Evolutionary conservation across 2,113 vertebrate genomes (phyloP), one percentile per base, ranked within the genome.

Genomic region (Entelurus aequoreus): DNA sequence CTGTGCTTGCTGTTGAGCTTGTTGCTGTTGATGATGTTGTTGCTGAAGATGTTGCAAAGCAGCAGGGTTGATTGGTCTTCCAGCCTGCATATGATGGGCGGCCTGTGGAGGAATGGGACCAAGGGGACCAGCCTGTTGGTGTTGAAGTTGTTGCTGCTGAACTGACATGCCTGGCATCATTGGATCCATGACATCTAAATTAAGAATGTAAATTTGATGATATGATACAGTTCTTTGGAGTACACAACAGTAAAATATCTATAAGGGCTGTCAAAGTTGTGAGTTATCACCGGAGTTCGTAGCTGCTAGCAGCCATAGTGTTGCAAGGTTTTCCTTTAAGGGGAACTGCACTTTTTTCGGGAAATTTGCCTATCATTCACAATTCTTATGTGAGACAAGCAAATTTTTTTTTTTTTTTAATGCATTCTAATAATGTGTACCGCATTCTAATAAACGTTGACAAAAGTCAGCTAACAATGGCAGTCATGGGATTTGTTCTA

Each of bases 31-130:
- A n/a, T 93, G 94, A 57, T 94, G 94, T 42, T 89, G 93, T 49
- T 92, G 91, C 59, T 93, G 94, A 12, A 94, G 89, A 79, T 97
- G 95, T 76, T 96, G 94, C 63, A 98, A 91, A 76, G 89, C 90
- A 68, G 91, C 92, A 40, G 95, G 92, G 84, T 93, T 98, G 73
- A 96, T 91, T 48, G 92, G 95, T 81, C 97, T 92, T 71, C 90
- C 94, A 48, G 89, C 87, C 77, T 95, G 96, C 87, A 97, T 91
- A 88, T 94, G 93, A 84, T 97, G 95, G n/a, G 93, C 90, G 21
- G 94, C 91, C 62, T 95, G 95, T 63, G 93, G 88, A 69, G 89
- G 89, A 89, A 98, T 88, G 68, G 92, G 88, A 64, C 91, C 92
- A 76, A 95, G 96, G 65, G 88, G 91, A 48, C 74, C 86, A 50